Base-by-base conservation (phyloP, 2,888 invertebrate species). In the Tridacna gigas region DNA sequence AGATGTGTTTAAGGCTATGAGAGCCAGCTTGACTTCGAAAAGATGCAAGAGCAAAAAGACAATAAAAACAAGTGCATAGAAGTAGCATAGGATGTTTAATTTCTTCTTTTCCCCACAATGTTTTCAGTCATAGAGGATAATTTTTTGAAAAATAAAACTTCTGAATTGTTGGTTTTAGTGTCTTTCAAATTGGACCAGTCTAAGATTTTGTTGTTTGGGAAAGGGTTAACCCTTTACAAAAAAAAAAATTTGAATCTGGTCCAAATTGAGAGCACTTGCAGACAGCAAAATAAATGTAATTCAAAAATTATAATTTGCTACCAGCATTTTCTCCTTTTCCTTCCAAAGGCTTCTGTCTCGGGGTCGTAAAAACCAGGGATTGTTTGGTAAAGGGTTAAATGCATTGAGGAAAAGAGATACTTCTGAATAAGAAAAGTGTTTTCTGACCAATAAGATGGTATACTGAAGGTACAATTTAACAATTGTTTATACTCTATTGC, bases 31-130 rank as follows among this genome's bases (percentile, higher is more conserved):
- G 22, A 69, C 69, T 28, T 69, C 69, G 18, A 69, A 69, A 48
- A 69, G 69, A 69, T 69, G 69, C 69, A 69, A 69, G 37, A 47
- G 47, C 22, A 69, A 69, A 22, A 69, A 69, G 37, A 28, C 45
- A 69, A 69, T 20, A 28, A 20, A 65, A 65, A 65, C 65, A 65
- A 65, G 65, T 28, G 65, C 65, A 28, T 65, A 28, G 28, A 65
- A 18, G 28, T 20, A 22, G 18, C 28, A 65, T 22, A 65, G 25
- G 15, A 26, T 28, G 65, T 26, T 26, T 65, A 65, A 65, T 25
- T 26, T 65, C 65, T 65, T 22, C 65, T 26, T 65, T 63, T 65
- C 28, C 65, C 65, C 25, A 25, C 26, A 25, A 26, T 25, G 25
- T 65, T 65, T 65, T 28, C 65, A 9, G 28, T 26, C 56, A 56